These are phyloP conservation scores for Sycophaga agraensis DNA, from an alignment of 1,140 invertebrate species.

Conservation along the genomic window DNA sequence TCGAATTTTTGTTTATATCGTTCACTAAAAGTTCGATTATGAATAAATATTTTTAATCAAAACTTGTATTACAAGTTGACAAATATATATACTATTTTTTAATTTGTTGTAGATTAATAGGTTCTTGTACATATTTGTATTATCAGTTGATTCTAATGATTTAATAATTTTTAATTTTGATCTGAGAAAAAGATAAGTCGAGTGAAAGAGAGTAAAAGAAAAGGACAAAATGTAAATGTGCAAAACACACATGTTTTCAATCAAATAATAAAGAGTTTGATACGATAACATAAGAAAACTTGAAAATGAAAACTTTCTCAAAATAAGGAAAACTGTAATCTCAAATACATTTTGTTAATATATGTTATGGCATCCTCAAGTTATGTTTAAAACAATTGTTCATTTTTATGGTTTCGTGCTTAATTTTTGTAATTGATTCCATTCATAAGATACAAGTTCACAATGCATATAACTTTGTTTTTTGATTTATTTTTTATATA, in stretches of 20 bases:
- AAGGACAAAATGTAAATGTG: too few relatives aligned
- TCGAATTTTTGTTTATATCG: not conserved
- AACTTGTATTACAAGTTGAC: slow-evolving; percentile 18
- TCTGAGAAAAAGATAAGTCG: slow-evolving; percentile 6
- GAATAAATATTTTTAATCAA: slow-evolving; percentile 10
- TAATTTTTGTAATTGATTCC: slow-evolving; percentile 20
- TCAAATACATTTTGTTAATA: slow-evolving; percentile 25
- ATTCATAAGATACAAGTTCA: not conserved
- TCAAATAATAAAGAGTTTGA: too few relatives aligned
- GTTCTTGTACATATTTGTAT: slow-evolving; percentile 26
- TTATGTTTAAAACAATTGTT: slow-evolving; percentile 18
- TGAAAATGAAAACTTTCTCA: not conserved
- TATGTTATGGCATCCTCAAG: slow-evolving; percentile 13
- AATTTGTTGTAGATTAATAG: slow-evolving; percentile 17
- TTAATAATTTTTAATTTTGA: slow-evolving; percentile 22
- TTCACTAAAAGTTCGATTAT: not conserved
- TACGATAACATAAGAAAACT: not conserved
- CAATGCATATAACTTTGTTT: slow-evolving; percentile 9
- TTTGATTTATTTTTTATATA: slow-evolving; percentile 4
- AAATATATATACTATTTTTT: slow-evolving; percentile 15
- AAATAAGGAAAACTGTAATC: slow-evolving; percentile 17
- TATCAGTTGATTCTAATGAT: slow-evolving; percentile 27
- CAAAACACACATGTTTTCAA: not conserved
- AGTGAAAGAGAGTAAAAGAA: not conserved
- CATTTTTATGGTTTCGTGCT: slow-evolving; percentile 10